A percentile compares a stretch with the other conserved stretches of the same genome.
phyloP scores from a whole-genome alignment of 2,888 invertebrate species.

The Tridacna gigas region DNA sequence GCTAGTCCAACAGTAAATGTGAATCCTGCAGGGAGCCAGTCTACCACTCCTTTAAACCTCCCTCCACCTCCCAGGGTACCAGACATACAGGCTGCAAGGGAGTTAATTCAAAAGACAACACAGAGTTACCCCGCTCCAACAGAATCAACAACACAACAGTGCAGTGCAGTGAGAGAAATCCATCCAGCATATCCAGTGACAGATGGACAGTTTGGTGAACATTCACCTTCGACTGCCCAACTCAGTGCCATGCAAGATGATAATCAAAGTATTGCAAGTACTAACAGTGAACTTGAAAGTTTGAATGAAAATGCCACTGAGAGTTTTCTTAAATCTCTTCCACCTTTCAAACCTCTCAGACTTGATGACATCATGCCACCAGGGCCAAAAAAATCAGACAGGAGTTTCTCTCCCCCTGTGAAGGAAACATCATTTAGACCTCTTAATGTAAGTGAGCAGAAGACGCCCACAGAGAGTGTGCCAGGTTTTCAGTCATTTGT shows the following conservation, averaged over 20 bases:
- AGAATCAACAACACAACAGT: neutral
- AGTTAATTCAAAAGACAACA: slow-evolving; percentile 74
- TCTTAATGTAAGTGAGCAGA: slow-evolving; percentile 28
- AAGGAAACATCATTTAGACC: slow-evolving; percentile 73
- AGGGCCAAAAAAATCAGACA: slow-evolving; percentile 31
- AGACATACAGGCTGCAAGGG: slow-evolving; percentile 53
- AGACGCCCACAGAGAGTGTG: slow-evolving; percentile 21
- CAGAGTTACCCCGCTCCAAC: neutral
- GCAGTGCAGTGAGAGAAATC: neutral
- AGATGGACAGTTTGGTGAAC: too few species aligned
- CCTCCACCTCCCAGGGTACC: slow-evolving; percentile 47
- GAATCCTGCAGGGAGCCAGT: neutral
- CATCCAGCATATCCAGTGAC: neutral
- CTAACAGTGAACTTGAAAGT: slow-evolving; percentile 66
- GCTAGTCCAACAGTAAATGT: neutral
- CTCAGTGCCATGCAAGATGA: slow-evolving; percentile 48
- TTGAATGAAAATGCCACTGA: slow-evolving; percentile 69
- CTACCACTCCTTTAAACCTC: slow-evolving; percentile 26
- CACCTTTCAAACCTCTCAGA: slow-evolving; percentile 70
- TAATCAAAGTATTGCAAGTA: slow-evolving; percentile 66
- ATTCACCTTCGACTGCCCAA: neutral
- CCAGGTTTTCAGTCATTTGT: slow-evolving; percentile 49
- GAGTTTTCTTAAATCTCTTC: slow-evolving; percentile 70
- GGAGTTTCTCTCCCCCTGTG: slow-evolving; percentile 69
- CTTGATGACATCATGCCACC: slow-evolving; percentile 67